Evolutionary conservation across 2,113 vertebrate species (phyloP), one percentile per base, ranked within the genome.

Genomic region (Psettodes erumei): DNA sequence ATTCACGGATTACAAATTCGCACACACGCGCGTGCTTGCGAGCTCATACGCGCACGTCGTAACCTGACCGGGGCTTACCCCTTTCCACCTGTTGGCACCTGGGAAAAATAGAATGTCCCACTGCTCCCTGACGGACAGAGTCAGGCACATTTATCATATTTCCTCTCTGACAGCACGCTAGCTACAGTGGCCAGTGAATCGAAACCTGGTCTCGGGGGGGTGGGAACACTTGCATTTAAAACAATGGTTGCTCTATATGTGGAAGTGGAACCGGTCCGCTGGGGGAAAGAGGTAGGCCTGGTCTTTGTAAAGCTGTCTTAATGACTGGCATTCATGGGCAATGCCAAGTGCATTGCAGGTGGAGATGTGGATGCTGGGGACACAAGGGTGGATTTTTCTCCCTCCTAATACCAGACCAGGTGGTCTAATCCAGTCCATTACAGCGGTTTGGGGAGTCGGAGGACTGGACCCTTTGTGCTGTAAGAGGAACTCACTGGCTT

Each of bases 211-310:
- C 74, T 75, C 82, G 50, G 25, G 72, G 76, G 71, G 75, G 75
- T 23, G 68, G 81, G 77, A 75, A 65, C 77, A 67, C 82, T 55
- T 54, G 81, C 76, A 59, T 79, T 84, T 81, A 87, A 91, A 90
- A 93, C 93, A 94, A 93, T 91, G 85, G 80, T 10, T 45, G 86
- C 87, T 91, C 87, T 94, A 89, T 94, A 79, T 84, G 86, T 88
- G 89, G 84, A 90, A 90, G 83, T 71, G 65, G 86, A 93, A 82
- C 88, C 25, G 47, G 59, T 75, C 86, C 73, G 13, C 32, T 50
- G 88, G 73, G 84, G 73, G 84, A 85, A 32, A 56, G 53, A 77
- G 76, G 86, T 75, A 78, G 64, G 69, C 68, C 71, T 70, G 1
- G 58, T 73, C 86, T 92, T 88, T 94, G 90, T 89, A 73, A 70